These are phyloP conservation scores for Caenorhabditis japonica DNA, from an alignment of 2,888 invertebrate genomes.

Conservation along the genomic window DNA sequence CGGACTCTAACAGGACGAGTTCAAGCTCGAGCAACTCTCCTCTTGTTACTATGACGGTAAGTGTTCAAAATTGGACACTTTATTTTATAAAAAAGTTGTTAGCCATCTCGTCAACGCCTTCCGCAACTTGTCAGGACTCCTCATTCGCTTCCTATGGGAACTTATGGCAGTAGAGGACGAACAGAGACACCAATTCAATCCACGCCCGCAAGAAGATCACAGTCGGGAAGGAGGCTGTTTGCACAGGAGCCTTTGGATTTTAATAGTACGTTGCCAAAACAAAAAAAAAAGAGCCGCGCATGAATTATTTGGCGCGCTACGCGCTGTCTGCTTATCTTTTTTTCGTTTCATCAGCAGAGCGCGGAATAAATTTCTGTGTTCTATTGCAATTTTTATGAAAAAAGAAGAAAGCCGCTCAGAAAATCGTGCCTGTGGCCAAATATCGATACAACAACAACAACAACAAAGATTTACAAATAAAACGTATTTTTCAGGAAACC, in stretches of 20 bases:
- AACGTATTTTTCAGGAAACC: constrained; percentile 12
- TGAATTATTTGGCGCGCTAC: too few relatives aligned
- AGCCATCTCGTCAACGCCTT: background rate
- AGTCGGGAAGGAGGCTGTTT: constrained; percentile 34
- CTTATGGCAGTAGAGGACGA: background rate
- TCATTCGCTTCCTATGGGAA: constrained; percentile 22
- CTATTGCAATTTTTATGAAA: background rate
- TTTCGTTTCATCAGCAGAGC: too few relatives aligned
- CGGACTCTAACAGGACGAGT: background rate
- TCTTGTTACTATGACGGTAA: constrained; percentile 7
- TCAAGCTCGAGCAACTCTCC: constrained; percentile 18
- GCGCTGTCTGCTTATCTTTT: too few relatives aligned
- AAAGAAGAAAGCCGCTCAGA: too few relatives aligned
- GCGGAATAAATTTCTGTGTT: too few relatives aligned
- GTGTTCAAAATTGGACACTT: background rate
- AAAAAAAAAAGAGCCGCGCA: too few relatives aligned
- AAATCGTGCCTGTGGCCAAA: too few relatives aligned
- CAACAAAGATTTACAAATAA: too few relatives aligned
- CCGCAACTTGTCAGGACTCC: constrained; percentile 5
- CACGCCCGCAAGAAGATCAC: constrained; percentile 11
- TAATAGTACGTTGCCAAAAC: constrained; percentile 2
- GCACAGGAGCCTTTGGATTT: constrained; percentile 2
- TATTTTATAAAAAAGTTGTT: background rate
- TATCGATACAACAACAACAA: too few relatives aligned
- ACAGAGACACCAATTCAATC: background rate